These are phyloP conservation scores for Cotesia glomerata DNA, from an alignment of 1,140 invertebrate species.

Conservation along the genomic window DNA sequence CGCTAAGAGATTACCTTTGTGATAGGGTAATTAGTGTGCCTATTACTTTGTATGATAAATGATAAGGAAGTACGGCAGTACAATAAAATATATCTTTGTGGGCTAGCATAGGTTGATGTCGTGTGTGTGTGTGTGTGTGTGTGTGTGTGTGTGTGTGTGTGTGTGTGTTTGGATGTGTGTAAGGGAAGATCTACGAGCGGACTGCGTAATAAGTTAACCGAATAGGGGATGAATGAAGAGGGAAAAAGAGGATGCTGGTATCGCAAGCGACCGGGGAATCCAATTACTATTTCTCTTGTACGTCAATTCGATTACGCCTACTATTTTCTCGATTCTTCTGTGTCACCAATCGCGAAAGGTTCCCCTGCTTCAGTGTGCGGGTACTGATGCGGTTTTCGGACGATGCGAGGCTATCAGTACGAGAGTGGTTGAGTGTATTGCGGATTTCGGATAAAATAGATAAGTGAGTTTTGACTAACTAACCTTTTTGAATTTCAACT, in stretches of 20 bases:
- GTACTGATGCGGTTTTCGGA: not conserved
- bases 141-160: not conserved
- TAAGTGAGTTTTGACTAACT: not conserved
- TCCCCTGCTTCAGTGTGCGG: not conserved
- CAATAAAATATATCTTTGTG: conserved; percentile 32
- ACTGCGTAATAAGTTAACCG: conserved; percentile 9
- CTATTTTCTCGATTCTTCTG: not conserved
- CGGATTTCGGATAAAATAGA: not conserved
- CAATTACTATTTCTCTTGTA: conserved; percentile 16
- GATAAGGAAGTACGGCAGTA: too few relatives aligned
- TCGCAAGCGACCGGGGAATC: not conserved
- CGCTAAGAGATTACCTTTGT: conserved; percentile 18
- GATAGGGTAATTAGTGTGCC: conserved; percentile 53
- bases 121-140: not conserved
- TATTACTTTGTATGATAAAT: conserved; percentile 45
- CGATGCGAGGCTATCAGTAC: not conserved
- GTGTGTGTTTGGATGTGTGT: not conserved
- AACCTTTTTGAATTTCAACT: not conserved
- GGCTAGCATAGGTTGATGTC: not conserved
- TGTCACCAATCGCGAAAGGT: not conserved
- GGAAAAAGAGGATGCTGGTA: not conserved
- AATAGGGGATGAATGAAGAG: not conserved
- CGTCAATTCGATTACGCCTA: conserved; percentile 11
- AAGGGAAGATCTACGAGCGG: not conserved
- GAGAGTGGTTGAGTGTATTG: not conserved